phyloP scores from a whole-genome alignment of 1,140 invertebrate genomes.

The Sycophaga agraensis region DNA sequence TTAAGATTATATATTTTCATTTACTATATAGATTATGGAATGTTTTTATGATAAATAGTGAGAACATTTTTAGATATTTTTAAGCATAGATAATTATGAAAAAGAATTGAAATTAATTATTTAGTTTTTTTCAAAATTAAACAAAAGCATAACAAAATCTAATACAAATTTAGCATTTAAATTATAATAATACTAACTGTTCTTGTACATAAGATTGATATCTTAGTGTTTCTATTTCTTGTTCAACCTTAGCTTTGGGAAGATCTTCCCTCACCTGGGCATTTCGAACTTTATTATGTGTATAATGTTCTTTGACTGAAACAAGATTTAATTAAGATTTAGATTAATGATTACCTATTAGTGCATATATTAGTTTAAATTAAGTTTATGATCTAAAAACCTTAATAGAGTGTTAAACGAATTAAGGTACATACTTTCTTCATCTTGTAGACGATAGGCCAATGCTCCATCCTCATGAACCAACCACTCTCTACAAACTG shows the following conservation, averaged over 20 bases:
- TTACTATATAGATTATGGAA: too few species aligned
- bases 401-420: conserved; percentile 29
- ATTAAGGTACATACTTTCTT: conserved; percentile 74
- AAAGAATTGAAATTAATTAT: neutral
- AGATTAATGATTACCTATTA: too few species aligned
- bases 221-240: conserved; percentile 68
- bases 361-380: neutral
- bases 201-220: conserved; percentile 66
- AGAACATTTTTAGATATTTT: too few species aligned
- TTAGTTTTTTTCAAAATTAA: neutral
- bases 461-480: conserved; percentile 89
- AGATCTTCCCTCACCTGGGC: conserved; percentile 86
- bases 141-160: neutral
- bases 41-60: too few species aligned
- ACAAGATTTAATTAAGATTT: neutral
- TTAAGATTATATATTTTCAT: too few species aligned
- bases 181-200: conserved; percentile 59
- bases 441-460: conserved; percentile 84
- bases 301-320: conserved; percentile 78
- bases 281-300: conserved; percentile 83
- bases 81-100: too few species aligned
- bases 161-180: too few species aligned
- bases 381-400: neutral
- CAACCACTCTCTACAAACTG: conserved; percentile 87
- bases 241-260: conserved; percentile 79